A percentile compares a stretch with the other conserved stretches of the same genome.
phyloP scores from a whole-genome alignment of 2,113 vertebrate genomes.

The Myotis davidii region DNA sequence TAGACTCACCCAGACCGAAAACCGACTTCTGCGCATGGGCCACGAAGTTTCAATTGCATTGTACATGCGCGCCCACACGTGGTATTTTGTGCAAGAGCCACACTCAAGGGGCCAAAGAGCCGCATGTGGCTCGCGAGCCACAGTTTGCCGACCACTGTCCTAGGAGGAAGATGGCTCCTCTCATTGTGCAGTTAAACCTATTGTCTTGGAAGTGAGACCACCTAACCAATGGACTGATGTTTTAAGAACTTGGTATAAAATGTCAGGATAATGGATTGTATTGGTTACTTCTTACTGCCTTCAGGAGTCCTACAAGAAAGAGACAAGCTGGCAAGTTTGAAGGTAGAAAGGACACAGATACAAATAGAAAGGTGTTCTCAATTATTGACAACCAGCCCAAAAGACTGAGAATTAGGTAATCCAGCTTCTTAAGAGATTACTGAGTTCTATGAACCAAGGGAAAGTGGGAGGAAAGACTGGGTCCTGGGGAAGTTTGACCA shows the following conservation, averaged over 20 bases:
- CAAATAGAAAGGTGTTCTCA: background rate
- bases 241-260: constrained; percentile 5
- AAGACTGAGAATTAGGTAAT: background rate
- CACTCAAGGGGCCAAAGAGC: too few species aligned
- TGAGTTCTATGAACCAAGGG: background rate
- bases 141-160: too few species aligned
- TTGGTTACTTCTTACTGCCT: background rate
- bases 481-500: background rate
- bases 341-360: background rate
- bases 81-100: too few species aligned
- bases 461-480: background rate
- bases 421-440: background rate
- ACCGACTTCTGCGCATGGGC: too few species aligned
- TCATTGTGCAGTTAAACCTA: background rate
- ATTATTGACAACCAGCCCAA: background rate
- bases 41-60: too few species aligned
- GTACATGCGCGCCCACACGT: too few species aligned
- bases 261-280: background rate
- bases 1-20: too few species aligned
- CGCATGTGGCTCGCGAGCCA: too few species aligned
- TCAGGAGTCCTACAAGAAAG: background rate
- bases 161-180: background rate
- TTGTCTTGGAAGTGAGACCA: background rate
- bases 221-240: background rate
- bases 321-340: background rate